Base-by-base conservation (phyloP, 53 echinoderm and acorn worm genomes). In the Henricia sp. region DNA sequence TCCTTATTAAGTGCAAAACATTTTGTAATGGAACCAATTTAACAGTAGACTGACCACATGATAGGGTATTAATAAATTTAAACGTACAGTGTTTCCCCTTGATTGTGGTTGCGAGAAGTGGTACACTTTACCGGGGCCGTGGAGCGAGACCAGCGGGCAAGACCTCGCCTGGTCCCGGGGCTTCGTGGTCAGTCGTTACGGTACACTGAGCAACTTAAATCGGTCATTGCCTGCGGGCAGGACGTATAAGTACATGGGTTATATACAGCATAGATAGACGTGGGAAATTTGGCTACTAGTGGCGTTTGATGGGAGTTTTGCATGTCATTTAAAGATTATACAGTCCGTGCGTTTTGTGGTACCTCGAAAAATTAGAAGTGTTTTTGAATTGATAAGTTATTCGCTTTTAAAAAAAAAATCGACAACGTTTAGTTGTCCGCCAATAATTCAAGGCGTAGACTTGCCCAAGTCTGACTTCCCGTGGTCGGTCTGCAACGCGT, bases 141-240 rank as follows among this genome's bases (percentile, higher is more conserved):
- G 30, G 9, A 13, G 13, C 54, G 54, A 4, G 54, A n/a, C 4
- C 54, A 3, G 67, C 20, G 67, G 14, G 8, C 48, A 46, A 10
- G 48, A 14, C 48, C 48, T 10, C 8, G 14, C 8, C 48, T 10
- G 48, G 48, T 38, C n/a, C 68, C 28, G 59, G 41, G 57, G 21
- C 4, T 23, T 35, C 23, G 57, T 76, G 60, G 60, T 76, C 76
- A 76, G 40, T 76, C n/a, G 76, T 76, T 57, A 76, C 76, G 76
- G 76, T 76, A 58, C 27, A 57, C 14, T 41, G 58, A 57, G 39
- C 76, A 59, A 17, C 39, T 37, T 67, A n/a, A n/a, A n/a, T n/a
- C n/a, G n/a, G n/a, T n/a, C n/a, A n/a, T n/a, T n/a, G n/a, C n/a
- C n/a, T n/a, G n/a, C n/a, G n/a, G n/a, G n/a, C n/a, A n/a, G n/a